Conservation (phyloP, 2,888 invertebrate genomes). For the Elmis aenea region DNA sequence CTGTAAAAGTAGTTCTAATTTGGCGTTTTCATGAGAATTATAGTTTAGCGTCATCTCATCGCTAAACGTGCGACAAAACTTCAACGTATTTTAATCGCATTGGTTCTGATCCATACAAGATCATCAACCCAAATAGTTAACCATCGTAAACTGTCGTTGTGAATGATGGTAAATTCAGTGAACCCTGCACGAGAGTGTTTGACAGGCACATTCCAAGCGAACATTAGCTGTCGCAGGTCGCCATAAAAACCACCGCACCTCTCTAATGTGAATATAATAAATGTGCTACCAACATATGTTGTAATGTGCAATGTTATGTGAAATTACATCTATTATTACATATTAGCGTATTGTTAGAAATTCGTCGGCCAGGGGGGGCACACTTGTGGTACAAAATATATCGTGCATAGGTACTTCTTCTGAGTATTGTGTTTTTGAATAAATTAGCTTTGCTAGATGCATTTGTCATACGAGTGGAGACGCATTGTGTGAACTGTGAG, state of each 20-base stretch:
- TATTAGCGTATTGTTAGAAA: slow-evolving; percentile 27
- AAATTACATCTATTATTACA: slow-evolving; percentile 29
- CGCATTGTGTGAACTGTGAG: too few species aligned
- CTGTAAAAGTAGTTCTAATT: too few species aligned
- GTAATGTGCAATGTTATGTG: slow-evolving; percentile 29
- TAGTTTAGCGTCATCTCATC: too few species aligned
- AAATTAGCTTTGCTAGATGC: slow-evolving; percentile 15
- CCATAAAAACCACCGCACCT: slow-evolving; percentile 15
- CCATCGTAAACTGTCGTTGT: too few species aligned
- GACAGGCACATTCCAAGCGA: slow-evolving; percentile 18
- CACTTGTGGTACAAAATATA: slow-evolving; percentile 22
- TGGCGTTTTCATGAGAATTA: too few species aligned
- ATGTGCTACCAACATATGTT: slow-evolving; percentile 27
- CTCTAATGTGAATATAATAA: slow-evolving; percentile 29
- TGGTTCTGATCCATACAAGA: too few species aligned
- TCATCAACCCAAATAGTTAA: too few species aligned
- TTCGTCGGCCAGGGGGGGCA: slow-evolving; percentile 17
- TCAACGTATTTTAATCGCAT: too few species aligned
- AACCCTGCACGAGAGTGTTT: slow-evolving; percentile 19
- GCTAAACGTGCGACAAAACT: too few species aligned
- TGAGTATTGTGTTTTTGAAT: slow-evolving; percentile 16
- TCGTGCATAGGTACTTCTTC: slow-evolving; percentile 23
- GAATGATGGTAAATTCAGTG: slow-evolving; percentile 18
- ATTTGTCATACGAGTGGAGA: slow-evolving; percentile 26
- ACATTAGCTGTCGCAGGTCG: slow-evolving; percentile 16